phyloP scores from a whole-genome alignment of 2,888 invertebrate genomes.

The Muscina levida region DNA sequence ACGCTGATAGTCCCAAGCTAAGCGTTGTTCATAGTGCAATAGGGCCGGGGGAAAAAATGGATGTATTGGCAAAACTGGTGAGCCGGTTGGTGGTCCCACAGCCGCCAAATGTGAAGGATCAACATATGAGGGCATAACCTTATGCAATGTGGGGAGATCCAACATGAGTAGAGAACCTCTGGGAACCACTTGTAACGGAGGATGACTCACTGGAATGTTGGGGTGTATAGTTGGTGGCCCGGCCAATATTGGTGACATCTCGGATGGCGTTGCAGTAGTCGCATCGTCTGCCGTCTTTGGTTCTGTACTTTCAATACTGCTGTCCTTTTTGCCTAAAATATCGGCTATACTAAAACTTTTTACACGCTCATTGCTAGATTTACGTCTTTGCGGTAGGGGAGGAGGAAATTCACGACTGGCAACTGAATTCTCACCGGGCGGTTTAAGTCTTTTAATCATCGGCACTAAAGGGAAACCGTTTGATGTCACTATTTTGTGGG shows the following conservation, averaged over 20 bases:
- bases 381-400: constrained; percentile 63
- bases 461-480: constrained; percentile 82
- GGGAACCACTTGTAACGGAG: background rate
- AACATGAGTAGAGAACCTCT: constrained; percentile 45
- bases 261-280: constrained; percentile 29
- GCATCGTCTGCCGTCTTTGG: background rate
- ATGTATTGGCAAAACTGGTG: constrained; percentile 63
- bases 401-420: constrained; percentile 49
- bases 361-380: constrained; percentile 83
- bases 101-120: constrained; percentile 50
- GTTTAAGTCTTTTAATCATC: constrained; percentile 79
- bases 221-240: background rate
- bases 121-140: constrained; percentile 50
- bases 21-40: constrained; percentile 84
- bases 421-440: constrained; percentile 51
- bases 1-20: constrained; percentile 82
- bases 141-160: constrained; percentile 52
- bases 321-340: constrained; percentile 87
- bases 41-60: constrained; percentile 81
- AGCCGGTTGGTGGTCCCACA: constrained; percentile 16
- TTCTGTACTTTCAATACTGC: background rate
- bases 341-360: constrained; percentile 95
- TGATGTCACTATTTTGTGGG: constrained; percentile 15
- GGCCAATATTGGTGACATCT: constrained; percentile 8
- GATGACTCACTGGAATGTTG: constrained; percentile 19